Evolutionary conservation across 2,888 invertebrate species (phyloP).

Genomic region (Eurytoma adleriae): DNA sequence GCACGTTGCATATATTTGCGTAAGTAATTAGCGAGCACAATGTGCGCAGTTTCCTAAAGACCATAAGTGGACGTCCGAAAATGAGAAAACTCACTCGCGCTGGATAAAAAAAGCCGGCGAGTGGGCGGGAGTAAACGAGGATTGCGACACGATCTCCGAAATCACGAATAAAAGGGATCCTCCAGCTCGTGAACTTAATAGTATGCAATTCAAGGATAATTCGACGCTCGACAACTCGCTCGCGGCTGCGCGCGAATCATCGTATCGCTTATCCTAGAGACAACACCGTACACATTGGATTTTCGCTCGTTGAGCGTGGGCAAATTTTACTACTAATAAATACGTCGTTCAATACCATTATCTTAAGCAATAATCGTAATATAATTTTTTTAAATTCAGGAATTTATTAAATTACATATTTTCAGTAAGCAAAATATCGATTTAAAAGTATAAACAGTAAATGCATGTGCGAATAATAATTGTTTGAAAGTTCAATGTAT

Average conservation of each 20-base stretch:
- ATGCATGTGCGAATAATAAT: too few relatives aligned
- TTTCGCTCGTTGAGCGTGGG: too few relatives aligned
- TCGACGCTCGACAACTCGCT: constrained; percentile 11
- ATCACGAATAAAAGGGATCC: constrained; percentile 43
- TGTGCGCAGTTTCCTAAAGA: constrained; percentile 45
- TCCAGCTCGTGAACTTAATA: constrained; percentile 36
- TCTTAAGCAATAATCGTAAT: too few relatives aligned
- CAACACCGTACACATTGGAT: too few relatives aligned
- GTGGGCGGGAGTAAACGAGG: constrained; percentile 32
- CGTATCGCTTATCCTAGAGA: constrained; percentile 23
- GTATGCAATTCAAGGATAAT: constrained; percentile 45
- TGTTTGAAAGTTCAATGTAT: too few relatives aligned
- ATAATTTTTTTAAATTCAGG: too few relatives aligned
- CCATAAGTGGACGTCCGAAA: constrained; percentile 39
- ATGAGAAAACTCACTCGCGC: background rate
- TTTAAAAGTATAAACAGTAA: too few relatives aligned
- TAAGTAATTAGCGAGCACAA: constrained; percentile 51
- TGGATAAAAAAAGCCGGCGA: constrained; percentile 22
- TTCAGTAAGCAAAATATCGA: too few relatives aligned
- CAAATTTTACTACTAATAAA: too few relatives aligned
- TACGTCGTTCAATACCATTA: too few relatives aligned
- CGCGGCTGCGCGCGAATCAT: constrained; percentile 21
- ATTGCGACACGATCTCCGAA: constrained; percentile 30
- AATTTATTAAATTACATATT: too few relatives aligned
- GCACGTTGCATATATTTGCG: constrained; percentile 51